Conservation (phyloP, 2,113 vertebrate genomes). For the Hyperoodon ampullatus region DNA sequence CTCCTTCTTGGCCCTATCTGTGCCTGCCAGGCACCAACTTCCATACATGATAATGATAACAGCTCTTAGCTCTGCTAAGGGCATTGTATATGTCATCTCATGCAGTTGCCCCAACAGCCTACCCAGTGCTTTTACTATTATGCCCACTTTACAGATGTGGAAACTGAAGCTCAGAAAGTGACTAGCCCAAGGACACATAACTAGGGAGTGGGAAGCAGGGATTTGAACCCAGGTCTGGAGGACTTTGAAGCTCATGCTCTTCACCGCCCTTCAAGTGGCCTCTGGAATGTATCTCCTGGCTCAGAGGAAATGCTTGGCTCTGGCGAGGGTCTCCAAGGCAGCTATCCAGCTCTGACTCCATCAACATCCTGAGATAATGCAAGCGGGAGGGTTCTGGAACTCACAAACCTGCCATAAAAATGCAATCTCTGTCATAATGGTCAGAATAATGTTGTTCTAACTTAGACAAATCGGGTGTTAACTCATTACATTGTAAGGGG, state of each 20-base stretch:
- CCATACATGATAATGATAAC: neutral
- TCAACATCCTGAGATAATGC: slow-evolving; percentile 74
- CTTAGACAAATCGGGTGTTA: slow-evolving; percentile 72
- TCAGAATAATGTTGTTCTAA: slow-evolving; percentile 77
- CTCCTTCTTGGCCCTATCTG: neutral
- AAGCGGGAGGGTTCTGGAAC: slow-evolving; percentile 66
- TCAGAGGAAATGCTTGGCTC: slow-evolving; percentile 52
- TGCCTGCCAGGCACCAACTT: neutral
- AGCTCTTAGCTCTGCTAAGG: fast-evolving
- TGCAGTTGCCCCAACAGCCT: neutral
- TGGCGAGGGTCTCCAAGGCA: slow-evolving; percentile 58
- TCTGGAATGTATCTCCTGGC: neutral
- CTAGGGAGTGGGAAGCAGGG: neutral
- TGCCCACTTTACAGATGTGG: slow-evolving; percentile 7
- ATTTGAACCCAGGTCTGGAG: neutral
- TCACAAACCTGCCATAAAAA: slow-evolving; percentile 75
- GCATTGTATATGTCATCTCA: neutral
- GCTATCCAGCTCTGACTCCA: slow-evolving; percentile 64
- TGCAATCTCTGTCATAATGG: slow-evolving; percentile 69
- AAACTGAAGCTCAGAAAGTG: neutral
- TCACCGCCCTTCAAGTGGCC: neutral
- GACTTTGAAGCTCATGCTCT: neutral
- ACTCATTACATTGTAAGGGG: neutral
- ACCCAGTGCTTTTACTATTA: too few relatives aligned
- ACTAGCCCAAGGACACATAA: neutral